Evolutionary conservation across 2,797 vertebrate species (phyloP).

Genomic region (Danio kyathit): DNA sequence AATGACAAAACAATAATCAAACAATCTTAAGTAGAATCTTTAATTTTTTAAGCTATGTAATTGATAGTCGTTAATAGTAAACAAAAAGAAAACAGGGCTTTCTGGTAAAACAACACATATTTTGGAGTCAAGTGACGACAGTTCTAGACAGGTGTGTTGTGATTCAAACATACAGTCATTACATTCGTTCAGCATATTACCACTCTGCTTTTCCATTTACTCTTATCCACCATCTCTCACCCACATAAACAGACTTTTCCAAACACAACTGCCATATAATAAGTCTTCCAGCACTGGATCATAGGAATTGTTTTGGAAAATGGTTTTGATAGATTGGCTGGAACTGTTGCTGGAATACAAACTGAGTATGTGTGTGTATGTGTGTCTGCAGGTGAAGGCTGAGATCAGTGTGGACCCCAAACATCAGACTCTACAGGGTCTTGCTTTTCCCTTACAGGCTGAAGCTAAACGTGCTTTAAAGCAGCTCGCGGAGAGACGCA

Average conservation of each 20-base stretch:
- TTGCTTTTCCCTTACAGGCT: slow-evolving; percentile 91
- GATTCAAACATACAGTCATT: neutral
- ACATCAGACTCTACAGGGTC: slow-evolving; percentile 94
- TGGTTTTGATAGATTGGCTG: neutral
- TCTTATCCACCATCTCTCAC: slow-evolving; percentile 31
- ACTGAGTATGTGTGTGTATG: slow-evolving; percentile 58
- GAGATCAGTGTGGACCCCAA: slow-evolving; percentile 96
- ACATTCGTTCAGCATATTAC: neutral
- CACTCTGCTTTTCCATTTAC: neutral
- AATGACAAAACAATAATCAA: no score
- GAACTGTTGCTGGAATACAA: neutral
- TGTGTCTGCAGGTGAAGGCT: slow-evolving; percentile 86
- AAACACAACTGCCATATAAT: neutral
- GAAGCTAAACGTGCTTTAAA: slow-evolving; percentile 88
- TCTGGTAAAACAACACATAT: no score
- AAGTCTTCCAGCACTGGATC: neutral
- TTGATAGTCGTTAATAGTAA: no score
- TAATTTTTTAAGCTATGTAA: no score
- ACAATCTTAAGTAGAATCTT: no score
- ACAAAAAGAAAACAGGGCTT: no score
- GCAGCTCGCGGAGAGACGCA: slow-evolving; percentile 86
- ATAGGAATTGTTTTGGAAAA: slow-evolving; percentile 17
- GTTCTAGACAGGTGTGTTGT: neutral
- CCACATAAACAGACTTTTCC: slow-evolving; percentile 14
- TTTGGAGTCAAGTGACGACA: neutral